Evolutionary conservation across 1,140 invertebrate species (phyloP), one percentile per base, ranked within the genome.

Genomic region (Pogonomyrmex californicus): DNA sequence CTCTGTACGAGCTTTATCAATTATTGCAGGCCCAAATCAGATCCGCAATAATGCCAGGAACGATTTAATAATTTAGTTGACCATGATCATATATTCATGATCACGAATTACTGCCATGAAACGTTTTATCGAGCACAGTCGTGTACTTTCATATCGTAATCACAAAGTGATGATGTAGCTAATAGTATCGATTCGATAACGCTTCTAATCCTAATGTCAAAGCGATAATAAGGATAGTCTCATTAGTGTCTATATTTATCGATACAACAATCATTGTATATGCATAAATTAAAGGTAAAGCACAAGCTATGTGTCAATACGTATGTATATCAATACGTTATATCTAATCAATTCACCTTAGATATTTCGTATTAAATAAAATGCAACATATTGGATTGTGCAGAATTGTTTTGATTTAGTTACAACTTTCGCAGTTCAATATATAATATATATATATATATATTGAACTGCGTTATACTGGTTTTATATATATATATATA

Each of bases 61-160:
- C 66, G 70, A 83, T 73, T 83, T 73, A 83, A 83, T 62, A 73
- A 83, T 83, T 83, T 83, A 75, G 1, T 33, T 6, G 10, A 12
- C 33, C n/a, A 36, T 73, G 60, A 73, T 83, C 68, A 12, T 49
- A 60, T 38, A 30, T 30, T 73, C 36, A 58, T 44, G 38, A 81
- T 81, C n/a, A 30, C n/a, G 33, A 73, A 83, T 73, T 73, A 75
- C 17, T 12, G 41, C 38, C 10, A 33, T 44, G 49, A 33, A 9
- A 49, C 12, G 56, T 83, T 73, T 73, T 60, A 62, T 60, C 41
- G 30, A 1, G 14, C 2, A 44, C 30, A 1, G 4, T 38, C 54
- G 47, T 60, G 54, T 83, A 83, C 33, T 83, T 73, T 23, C 68
- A 60, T 60, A 73, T 73, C 38, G 33, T 75, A 83, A 73, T 60